Percentiles rank a stretch among this genome's conserved stretches.
Evolutionary conservation across 2,888 invertebrate genomes (phyloP).

Genomic region (Tromatobia lineatoria): DNA sequence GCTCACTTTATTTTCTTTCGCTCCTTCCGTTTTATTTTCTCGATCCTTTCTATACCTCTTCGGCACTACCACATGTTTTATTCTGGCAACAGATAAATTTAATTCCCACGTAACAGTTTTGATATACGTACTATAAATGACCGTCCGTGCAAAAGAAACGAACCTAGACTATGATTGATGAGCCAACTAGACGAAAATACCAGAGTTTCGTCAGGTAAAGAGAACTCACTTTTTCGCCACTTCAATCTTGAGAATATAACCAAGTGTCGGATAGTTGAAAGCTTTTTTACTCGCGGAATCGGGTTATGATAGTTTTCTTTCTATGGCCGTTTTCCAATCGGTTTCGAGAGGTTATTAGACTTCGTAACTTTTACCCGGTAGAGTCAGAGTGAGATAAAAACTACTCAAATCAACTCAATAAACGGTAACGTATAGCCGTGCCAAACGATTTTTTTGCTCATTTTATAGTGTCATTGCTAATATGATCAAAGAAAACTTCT

Average conservation of each 20-base stretch:
- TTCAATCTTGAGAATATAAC: constrained; percentile 35
- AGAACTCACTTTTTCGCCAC: constrained; percentile 45
- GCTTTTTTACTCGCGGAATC: not conserved
- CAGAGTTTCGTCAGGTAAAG: constrained; percentile 7
- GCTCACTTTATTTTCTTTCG: constrained; percentile 10
- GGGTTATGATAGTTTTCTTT: not conserved
- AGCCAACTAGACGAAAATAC: constrained; percentile 48
- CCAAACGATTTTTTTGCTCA: too few relatives aligned
- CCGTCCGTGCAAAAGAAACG: constrained; percentile 32
- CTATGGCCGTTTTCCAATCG: not conserved
- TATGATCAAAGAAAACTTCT: too few relatives aligned
- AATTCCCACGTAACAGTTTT: constrained; percentile 31
- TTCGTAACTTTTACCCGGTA: not conserved
- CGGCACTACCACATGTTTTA: constrained; percentile 30
- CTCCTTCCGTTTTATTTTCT: constrained; percentile 1
- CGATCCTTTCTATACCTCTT: constrained; percentile 38
- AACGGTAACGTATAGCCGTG: too few relatives aligned
- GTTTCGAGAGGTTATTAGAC: not conserved
- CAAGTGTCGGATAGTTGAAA: not conserved
- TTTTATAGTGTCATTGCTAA: too few relatives aligned
- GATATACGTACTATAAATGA: not conserved
- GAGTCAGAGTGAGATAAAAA: too few relatives aligned
- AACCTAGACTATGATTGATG: constrained; percentile 64
- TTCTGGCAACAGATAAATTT: constrained; percentile 54
- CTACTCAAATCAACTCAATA: not conserved